Conservation (phyloP, 2,113 vertebrate genomes). For the Calidris pygmaea region DNA sequence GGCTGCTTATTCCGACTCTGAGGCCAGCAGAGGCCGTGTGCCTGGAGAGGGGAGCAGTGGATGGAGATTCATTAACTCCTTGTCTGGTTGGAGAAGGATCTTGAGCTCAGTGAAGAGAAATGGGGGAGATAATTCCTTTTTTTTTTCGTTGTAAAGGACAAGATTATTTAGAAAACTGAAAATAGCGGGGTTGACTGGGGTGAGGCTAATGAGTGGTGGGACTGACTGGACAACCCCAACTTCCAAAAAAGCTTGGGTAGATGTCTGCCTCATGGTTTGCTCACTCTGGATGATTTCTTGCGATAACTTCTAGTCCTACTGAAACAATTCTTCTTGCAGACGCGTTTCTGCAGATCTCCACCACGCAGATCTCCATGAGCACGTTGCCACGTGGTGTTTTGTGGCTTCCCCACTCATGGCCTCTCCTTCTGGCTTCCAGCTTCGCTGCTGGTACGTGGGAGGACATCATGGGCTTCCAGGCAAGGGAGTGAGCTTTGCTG, state of each 20-base stretch:
- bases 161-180: neutral
- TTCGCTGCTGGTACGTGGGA: fast-evolving
- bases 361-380: fast-evolving
- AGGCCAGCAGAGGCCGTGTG: neutral
- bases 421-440: neutral
- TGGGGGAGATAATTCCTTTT: neutral
- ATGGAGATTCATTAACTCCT: neutral
- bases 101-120: neutral
- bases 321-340: neutral
- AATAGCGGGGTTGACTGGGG: neutral
- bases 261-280: neutral
- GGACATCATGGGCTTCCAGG: neutral
- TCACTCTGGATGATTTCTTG: neutral
- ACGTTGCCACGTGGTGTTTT: fast-evolving
- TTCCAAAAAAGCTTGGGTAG: neutral
- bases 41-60: neutral
- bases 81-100: neutral
- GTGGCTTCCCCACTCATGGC: neutral
- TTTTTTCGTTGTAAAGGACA: neutral
- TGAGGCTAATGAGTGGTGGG: neutral
- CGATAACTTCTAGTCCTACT: fast-evolving
- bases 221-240: neutral
- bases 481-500: no score
- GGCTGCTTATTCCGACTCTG: neutral
- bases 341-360: fast-evolving